Evolutionary conservation across 2,888 invertebrate genomes (phyloP).

Genomic region (Drosophila leonis): DNA sequence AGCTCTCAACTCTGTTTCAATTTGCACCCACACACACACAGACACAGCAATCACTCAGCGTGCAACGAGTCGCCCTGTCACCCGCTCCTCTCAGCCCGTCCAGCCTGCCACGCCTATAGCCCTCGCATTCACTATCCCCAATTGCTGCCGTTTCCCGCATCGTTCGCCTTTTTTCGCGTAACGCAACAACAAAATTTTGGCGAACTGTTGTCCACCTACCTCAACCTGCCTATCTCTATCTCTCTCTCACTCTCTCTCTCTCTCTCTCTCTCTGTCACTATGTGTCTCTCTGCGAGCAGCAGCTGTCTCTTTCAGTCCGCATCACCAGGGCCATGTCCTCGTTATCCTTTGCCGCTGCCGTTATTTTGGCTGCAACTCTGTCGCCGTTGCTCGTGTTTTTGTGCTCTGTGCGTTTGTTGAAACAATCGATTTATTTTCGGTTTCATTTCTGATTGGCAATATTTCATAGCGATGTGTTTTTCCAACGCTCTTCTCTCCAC

Average conservation of each 20-base stretch:
- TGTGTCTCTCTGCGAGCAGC: conserved; percentile 1
- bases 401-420: conserved; percentile 71
- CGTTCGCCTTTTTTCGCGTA: conserved; percentile 68
- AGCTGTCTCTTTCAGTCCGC: conserved; percentile 63
- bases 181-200: conserved; percentile 58
- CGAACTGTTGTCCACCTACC: conserved; percentile 36
- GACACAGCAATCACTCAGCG: conserved; percentile 69
- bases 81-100: conserved; percentile 11
- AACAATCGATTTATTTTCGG: conserved; percentile 84
- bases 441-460: conserved; percentile 85
- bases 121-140: conserved; percentile 33
- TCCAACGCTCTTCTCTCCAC: conserved; percentile 13
- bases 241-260: neutral
- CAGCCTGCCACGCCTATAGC: conserved; percentile 24
- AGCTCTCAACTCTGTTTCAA: conserved; percentile 72
- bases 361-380: conserved; percentile 64
- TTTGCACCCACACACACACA: conserved; percentile 68
- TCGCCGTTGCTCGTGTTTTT: conserved; percentile 56
- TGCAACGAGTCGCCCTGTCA: conserved; percentile 46
- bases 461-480: conserved; percentile 75
- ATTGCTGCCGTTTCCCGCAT: conserved; percentile 42
- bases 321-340: conserved; percentile 39
- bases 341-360: conserved; percentile 48
- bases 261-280: neutral
- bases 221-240: neutral